These are phyloP conservation scores for Limonius californicus DNA, from an alignment of 1,140 invertebrate species.

Conservation along the genomic window DNA sequence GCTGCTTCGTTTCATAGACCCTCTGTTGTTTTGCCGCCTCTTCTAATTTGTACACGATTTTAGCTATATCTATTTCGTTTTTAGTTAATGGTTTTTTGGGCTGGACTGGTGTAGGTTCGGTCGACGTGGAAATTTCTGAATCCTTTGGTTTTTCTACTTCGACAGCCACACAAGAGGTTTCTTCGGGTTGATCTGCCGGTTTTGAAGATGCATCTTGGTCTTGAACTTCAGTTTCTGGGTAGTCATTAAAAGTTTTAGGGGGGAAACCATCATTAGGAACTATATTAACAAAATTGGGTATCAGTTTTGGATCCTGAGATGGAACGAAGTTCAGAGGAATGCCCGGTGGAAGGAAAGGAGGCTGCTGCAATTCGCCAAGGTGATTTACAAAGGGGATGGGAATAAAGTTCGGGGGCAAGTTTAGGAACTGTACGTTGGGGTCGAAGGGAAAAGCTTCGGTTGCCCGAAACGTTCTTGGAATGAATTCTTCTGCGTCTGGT, in stretches of 20 bases:
- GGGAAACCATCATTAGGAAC: slow-evolving; percentile 16
- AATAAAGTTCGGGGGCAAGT: slow-evolving; percentile 38
- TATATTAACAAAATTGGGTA: slow-evolving; percentile 22
- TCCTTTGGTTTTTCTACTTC: neutral
- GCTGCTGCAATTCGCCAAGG: slow-evolving; percentile 27
- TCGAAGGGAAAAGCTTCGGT: slow-evolving; percentile 20
- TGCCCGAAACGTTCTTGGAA: slow-evolving; percentile 35
- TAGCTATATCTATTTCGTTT: slow-evolving; percentile 41
- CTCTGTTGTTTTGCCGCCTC: slow-evolving; percentile 39
- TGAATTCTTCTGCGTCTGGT: slow-evolving; percentile 45
- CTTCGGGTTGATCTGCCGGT: neutral
- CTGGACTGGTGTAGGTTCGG: too few relatives aligned
- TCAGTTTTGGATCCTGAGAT: slow-evolving; percentile 20
- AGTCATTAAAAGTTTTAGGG: slow-evolving; percentile 2
- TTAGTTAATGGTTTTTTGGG: neutral
- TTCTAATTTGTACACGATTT: slow-evolving; percentile 44
- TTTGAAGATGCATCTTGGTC: neutral
- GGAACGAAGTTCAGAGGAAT: slow-evolving; percentile 39
- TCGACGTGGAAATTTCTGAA: neutral
- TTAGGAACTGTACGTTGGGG: slow-evolving; percentile 31
- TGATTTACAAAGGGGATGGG: slow-evolving; percentile 35
- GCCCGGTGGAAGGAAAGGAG: slow-evolving; percentile 36
- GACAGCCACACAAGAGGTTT: neutral
- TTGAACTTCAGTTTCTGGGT: too few relatives aligned
- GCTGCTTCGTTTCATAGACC: slow-evolving; percentile 30